Conservation (phyloP, 2,797 vertebrate genomes). For the Cichlasoma orientale region DNA sequence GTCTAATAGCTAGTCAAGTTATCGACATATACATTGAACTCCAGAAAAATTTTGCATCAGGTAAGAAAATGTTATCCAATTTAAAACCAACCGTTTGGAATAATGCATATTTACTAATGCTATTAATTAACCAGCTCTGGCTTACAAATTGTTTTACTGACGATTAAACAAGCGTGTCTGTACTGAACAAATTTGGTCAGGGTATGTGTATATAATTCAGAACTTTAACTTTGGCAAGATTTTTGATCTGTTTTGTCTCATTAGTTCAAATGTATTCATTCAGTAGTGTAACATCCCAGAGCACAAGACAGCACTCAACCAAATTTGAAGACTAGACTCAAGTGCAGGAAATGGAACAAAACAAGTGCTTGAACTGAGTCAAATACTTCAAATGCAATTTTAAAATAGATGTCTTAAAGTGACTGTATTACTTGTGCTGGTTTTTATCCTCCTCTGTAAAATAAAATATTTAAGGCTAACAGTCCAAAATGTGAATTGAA, state of each 20-base stretch:
- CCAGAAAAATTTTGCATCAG: too few relatives aligned
- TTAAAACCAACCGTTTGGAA: background rate
- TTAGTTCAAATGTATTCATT: background rate
- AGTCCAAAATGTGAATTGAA: conserved; percentile 8
- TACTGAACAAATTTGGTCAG: accelerated
- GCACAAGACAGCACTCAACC: background rate
- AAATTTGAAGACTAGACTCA: background rate
- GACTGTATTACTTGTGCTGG: background rate
- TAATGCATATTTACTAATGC: background rate
- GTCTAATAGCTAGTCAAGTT: too few relatives aligned
- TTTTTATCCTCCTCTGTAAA: background rate
- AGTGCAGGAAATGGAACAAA: background rate
- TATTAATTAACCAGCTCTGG: background rate
- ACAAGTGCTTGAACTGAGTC: background rate
- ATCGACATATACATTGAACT: too few relatives aligned
- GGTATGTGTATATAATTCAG: background rate
- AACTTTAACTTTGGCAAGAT: background rate
- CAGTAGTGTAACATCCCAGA: background rate
- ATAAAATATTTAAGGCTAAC: background rate
- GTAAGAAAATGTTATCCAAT: background rate
- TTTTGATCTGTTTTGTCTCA: background rate
- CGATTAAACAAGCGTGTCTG: background rate
- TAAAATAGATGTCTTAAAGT: background rate
- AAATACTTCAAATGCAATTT: background rate
- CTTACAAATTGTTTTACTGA: background rate